phyloP scores from a whole-genome alignment of 2,113 vertebrate genomes.

The Eptatretus burgeri region DNA sequence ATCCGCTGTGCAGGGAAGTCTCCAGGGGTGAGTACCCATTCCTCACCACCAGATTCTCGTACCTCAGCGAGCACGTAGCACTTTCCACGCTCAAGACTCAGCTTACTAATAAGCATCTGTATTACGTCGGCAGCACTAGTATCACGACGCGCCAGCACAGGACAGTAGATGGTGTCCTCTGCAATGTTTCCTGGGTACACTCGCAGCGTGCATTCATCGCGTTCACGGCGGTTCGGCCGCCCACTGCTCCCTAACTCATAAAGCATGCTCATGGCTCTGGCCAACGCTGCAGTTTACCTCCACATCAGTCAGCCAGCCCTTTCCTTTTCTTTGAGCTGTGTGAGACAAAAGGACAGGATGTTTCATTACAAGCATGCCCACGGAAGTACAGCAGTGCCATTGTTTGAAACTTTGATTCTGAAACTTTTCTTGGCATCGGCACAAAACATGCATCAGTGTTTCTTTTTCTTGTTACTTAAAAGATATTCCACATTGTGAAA shows the following conservation, averaged over 20 bases:
- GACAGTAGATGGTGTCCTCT: slow-evolving; percentile 86
- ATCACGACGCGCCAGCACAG: slow-evolving; percentile 49
- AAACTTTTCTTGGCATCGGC: too few species aligned
- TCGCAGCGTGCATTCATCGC: slow-evolving; percentile 58
- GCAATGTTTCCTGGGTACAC: slow-evolving; percentile 68
- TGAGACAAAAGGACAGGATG: too few species aligned
- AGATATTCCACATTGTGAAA: too few species aligned
- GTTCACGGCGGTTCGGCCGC: slow-evolving; percentile 36
- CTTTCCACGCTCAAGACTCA: slow-evolving; percentile 56
- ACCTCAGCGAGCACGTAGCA: slow-evolving; percentile 83
- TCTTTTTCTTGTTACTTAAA: too few species aligned
- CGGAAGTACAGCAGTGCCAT: too few species aligned
- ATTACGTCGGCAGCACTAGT: slow-evolving; percentile 83
- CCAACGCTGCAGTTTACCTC: too few species aligned
- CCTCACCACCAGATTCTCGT: slow-evolving; percentile 89
- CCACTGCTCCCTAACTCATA: slow-evolving; percentile 4
- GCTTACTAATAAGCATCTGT: slow-evolving; percentile 41
- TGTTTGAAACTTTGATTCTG: too few species aligned
- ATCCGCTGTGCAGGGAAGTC: slow-evolving; percentile 89
- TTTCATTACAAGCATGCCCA: too few species aligned
- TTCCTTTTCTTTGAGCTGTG: too few species aligned
- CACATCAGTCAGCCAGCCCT: too few species aligned
- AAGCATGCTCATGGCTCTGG: background rate
- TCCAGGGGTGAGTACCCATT: slow-evolving; percentile 90
- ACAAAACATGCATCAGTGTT: too few species aligned